phyloP scores from a whole-genome alignment of 2,113 vertebrate species.

The Podocnemis expansa region DNA sequence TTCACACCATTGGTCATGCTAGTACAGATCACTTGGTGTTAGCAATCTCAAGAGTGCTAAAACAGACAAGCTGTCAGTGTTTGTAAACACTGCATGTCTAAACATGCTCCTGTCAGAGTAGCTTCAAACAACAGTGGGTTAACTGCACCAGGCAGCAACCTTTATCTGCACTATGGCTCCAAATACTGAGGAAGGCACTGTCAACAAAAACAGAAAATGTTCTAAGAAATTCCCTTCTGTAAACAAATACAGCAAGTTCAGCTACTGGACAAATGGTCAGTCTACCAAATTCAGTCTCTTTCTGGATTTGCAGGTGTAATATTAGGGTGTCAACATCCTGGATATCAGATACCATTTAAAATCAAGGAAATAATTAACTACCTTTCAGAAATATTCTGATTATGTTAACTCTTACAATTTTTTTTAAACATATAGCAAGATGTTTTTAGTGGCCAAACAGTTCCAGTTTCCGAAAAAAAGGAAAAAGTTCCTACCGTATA shows the following conservation, averaged over 20 bases:
- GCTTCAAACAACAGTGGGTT: neutral
- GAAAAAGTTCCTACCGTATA: neutral
- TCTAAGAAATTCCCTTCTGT: neutral
- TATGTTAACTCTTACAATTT: neutral
- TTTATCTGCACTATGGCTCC: neutral
- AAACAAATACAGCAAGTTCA: neutral
- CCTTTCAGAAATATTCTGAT: neutral
- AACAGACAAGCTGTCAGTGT: neutral
- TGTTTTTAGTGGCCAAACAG: neutral
- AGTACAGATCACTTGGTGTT: fast-evolving
- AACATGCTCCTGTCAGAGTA: fast-evolving
- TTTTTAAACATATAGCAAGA: neutral
- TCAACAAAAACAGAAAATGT: neutral
- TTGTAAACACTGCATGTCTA: neutral
- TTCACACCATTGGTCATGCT: neutral
- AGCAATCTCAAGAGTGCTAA: neutral
- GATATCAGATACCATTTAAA: neutral
- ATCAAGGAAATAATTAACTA: neutral
- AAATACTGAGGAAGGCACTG: neutral
- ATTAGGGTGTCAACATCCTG: neutral
- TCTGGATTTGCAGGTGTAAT: neutral
- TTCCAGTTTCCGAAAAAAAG: neutral
- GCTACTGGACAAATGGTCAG: neutral
- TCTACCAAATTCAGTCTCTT: neutral
- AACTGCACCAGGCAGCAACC: neutral